Evolutionary conservation across 2,888 invertebrate genomes (phyloP).

Genomic region (Gnatocerus cornutus): DNA sequence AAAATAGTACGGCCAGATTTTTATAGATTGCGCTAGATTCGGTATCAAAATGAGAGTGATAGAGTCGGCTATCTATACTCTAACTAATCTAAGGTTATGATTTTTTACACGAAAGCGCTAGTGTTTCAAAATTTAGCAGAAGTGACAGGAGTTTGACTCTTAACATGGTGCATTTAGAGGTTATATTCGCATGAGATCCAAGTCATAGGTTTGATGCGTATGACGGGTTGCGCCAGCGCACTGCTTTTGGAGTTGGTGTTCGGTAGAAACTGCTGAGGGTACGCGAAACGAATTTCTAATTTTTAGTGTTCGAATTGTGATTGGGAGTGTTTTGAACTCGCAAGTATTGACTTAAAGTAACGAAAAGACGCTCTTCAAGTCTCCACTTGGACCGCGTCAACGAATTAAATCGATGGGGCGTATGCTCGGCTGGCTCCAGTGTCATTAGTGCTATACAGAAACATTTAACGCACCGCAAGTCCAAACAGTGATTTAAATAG

Average conservation of each 20-base stretch:
- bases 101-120: conserved; percentile 68
- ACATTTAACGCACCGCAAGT: conserved; percentile 35
- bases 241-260: conserved; percentile 51
- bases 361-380: conserved; percentile 25
- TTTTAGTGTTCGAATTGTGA: conserved; percentile 49
- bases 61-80: too few relatives aligned
- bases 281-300: conserved; percentile 63
- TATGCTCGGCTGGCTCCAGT: conserved; percentile 63
- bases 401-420: conserved; percentile 64
- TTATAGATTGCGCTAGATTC: too few relatives aligned
- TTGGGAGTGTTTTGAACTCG: conserved; percentile 39
- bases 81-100: too few relatives aligned
- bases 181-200: conserved; percentile 28
- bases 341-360: conserved; percentile 6
- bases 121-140: conserved; percentile 57
- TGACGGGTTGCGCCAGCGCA: conserved; percentile 44
- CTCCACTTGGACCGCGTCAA: conserved; percentile 11
- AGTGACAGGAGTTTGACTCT: conserved; percentile 50
- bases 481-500: conserved; percentile 40
- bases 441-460: conserved; percentile 53
- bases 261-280: conserved; percentile 64
- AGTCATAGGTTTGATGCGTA: conserved; percentile 32
- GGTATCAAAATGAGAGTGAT: too few relatives aligned
- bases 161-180: conserved; percentile 49
- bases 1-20: too few relatives aligned